Evolutionary conservation across 2,113 vertebrate genomes (phyloP), one percentile per base, ranked within the genome.

Genomic region (Oreotrochilus melanogaster): DNA sequence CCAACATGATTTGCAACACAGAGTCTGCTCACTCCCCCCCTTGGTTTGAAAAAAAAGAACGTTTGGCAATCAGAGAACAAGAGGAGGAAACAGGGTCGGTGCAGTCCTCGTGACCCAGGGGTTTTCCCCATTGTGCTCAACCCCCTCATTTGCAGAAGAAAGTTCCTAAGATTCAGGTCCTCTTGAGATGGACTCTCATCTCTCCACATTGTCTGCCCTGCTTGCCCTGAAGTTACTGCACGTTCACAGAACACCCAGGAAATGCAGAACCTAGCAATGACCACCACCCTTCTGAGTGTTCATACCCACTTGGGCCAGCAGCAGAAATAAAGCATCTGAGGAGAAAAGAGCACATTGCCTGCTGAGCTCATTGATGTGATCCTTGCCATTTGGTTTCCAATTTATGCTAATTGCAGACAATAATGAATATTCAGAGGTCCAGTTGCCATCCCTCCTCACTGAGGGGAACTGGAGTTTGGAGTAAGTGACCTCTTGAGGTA

Each of bases 291-390:
- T 53, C 61, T 39, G 33, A 7, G 2, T 33, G 35, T 35, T 84
- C 45, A 74, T 17, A 47, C 15, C n/a, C 51, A 27, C 1, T 0
- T 7, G 17, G 19, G 33, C 54, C 8, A 1, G 28, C 27, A 65
- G 42, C 1, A 89, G 57, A 84, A 78, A 53, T 53, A 31, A 65
- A 50, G 18, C 0, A 3, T 64, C 35, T 0, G 0, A 60, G 39
- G n/a, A 89, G 25, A 67, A 78, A 66, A 33, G 10, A 45, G 64
- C 28, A 50, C 33, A 7, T 3, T 69, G 58, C 45, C 37, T 70
- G 30, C 64, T 37, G 47, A 91, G 56, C 30, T 81, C 53, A 39
- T 3, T 17, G 43, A 54, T 53, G 35, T 22, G 51, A 43, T 48
- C 83, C 51, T 24, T 27, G 50, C 14, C 16, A 7, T 71, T 70